Percentiles rank a stretch among this genome's conserved stretches.
These are phyloP conservation scores for Xiphorhynchus erythropygius DNA, from an alignment of 2,797 vertebrate genomes.

Conservation along the genomic window DNA sequence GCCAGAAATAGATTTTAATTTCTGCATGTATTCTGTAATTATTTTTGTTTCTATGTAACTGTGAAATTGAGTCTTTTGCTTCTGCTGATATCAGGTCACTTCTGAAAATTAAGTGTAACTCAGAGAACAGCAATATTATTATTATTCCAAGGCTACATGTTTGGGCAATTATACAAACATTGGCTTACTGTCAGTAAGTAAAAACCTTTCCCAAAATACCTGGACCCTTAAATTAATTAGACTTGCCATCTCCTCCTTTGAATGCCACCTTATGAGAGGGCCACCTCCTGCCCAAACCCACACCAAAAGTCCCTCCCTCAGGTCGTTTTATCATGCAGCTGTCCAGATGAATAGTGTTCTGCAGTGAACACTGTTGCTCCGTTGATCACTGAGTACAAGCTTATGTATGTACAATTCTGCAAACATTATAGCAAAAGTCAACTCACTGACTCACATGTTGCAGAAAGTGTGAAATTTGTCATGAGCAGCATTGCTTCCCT, in stretches of 20 bases:
- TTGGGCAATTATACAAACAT: slow-evolving; percentile 57
- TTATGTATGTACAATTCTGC: neutral
- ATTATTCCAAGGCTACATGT: slow-evolving; percentile 48
- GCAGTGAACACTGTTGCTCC: neutral
- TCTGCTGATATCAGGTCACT: slow-evolving; percentile 62
- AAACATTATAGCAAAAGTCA: neutral
- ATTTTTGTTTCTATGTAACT: slow-evolving; percentile 59
- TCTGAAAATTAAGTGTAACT: slow-evolving; percentile 51
- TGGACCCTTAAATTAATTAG: slow-evolving; percentile 32
- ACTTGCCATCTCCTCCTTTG: neutral
- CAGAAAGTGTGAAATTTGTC: neutral
- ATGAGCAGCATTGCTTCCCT: neutral
- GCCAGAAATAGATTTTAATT: slow-evolving; percentile 61
- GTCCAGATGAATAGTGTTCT: neutral
- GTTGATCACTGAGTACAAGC: neutral
- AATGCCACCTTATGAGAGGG: neutral
- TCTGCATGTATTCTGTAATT: slow-evolving; percentile 38
- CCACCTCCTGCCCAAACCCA: neutral
- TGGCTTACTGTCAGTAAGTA: slow-evolving; percentile 33
- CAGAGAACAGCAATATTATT: slow-evolving; percentile 21
- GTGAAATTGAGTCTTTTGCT: slow-evolving; percentile 69
- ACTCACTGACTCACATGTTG: neutral
- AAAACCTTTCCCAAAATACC: slow-evolving; percentile 37
- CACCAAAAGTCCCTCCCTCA: neutral
- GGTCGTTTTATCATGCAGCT: neutral